A percentile compares a stretch with the other conserved stretches of the same genome.
phyloP scores from a whole-genome alignment of 2,113 vertebrate species.

The Empidonax traillii region DNA sequence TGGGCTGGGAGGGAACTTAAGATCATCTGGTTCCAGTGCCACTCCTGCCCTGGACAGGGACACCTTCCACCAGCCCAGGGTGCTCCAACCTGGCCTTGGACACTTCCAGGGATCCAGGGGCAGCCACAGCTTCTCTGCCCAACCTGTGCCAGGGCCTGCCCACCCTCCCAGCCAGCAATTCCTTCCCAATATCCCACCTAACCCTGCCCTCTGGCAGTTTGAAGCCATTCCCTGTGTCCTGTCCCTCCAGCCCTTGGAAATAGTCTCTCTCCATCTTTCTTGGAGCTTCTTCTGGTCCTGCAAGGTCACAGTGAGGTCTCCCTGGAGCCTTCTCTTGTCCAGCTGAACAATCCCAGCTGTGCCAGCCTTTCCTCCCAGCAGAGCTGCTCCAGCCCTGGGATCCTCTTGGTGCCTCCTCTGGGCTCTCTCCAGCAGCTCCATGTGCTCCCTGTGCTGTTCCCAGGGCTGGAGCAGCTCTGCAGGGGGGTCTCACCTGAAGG shows the following conservation, averaged over 20 bases:
- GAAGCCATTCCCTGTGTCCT: background rate
- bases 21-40: background rate
- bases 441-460: background rate
- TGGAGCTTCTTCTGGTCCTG: too few species aligned
- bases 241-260: background rate
- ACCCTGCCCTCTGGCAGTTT: background rate
- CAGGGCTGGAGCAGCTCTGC: background rate
- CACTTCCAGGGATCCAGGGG: background rate
- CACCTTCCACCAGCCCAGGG: background rate
- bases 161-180: background rate
- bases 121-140: background rate
- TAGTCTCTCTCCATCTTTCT: too few species aligned
- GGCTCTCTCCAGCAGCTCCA: background rate
- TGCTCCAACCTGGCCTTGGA: background rate
- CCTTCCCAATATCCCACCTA: background rate
- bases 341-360: background rate
- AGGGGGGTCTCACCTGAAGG: background rate
- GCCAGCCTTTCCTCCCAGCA: background rate
- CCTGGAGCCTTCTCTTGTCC: background rate
- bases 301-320: background rate
- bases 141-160: accelerated
- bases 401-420: too few species aligned
- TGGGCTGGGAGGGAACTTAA: background rate
- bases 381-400: background rate
- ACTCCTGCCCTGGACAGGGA: background rate